Percentiles rank a stretch among this genome's conserved stretches.
Conservation (phyloP, 2,888 invertebrate genomes). For the Nudaria mundana region DNA sequence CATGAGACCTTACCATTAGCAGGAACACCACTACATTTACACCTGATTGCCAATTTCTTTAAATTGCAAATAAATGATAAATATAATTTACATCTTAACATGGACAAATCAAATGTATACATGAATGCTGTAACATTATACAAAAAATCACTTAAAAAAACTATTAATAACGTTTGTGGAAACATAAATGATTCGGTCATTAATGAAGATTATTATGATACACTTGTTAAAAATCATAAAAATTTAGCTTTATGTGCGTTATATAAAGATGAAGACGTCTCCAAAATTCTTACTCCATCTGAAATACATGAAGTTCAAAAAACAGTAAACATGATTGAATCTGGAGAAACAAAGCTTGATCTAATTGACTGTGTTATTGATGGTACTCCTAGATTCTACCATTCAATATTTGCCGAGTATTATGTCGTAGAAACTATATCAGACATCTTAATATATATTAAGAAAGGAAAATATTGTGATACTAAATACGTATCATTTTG, state of each 20-base stretch:
- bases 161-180: conserved; percentile 30
- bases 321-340: conserved; percentile 30
- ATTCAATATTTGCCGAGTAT: conserved; percentile 42
- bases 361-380: conserved; percentile 35
- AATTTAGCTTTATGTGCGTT: conserved; percentile 41
- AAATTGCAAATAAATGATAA: conserved; percentile 32
- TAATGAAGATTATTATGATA: too few relatives aligned
- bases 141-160: conserved; percentile 32
- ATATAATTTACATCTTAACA: conserved; percentile 26
- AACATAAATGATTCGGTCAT: conserved; percentile 9
- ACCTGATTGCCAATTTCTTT: conserved; percentile 41
- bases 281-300: conserved; percentile 29
- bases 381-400: conserved; percentile 38
- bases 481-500: conserved; percentile 26
- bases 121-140: conserved; percentile 32
- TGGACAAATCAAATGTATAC: conserved; percentile 28
- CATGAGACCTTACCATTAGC: conserved; percentile 31
- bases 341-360: conserved; percentile 32
- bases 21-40: conserved; percentile 44
- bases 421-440: conserved; percentile 33
- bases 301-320: conserved; percentile 35
- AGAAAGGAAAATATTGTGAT: neutral
- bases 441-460: conserved; percentile 22
- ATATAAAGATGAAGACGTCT: conserved; percentile 35
- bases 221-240: conserved; percentile 35